Conservation (phyloP, 2,797 vertebrate species). For the Phataginus tricuspis region DNA sequence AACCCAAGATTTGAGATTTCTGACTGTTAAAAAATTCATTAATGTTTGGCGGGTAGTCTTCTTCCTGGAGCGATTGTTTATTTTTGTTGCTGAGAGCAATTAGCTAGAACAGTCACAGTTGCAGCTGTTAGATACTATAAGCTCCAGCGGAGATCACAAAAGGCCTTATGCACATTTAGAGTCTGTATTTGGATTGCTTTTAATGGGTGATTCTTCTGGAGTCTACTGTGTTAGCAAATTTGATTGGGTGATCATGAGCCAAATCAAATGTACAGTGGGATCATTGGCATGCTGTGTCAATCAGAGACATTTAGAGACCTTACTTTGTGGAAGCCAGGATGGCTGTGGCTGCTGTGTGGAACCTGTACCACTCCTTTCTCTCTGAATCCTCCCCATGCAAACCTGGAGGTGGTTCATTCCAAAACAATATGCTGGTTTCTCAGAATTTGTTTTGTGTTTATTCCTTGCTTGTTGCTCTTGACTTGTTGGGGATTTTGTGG, state of each 20-base stretch:
- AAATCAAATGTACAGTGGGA: constrained; percentile 38
- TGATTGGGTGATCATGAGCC: constrained; percentile 36
- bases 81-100: constrained; percentile 84
- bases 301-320: constrained; percentile 39
- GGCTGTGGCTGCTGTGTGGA: background rate
- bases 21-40: constrained; percentile 81
- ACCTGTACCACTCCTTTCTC: background rate
- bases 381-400: background rate
- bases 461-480: constrained; percentile 42
- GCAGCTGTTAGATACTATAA: constrained; percentile 82
- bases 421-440: constrained; percentile 11
- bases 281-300: background rate
- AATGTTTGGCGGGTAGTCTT: constrained; percentile 82
- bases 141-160: constrained; percentile 80
- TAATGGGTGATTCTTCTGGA: constrained; percentile 67
- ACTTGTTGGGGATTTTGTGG: constrained; percentile 29
- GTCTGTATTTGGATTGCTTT: constrained; percentile 77
- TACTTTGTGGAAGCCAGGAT: background rate
- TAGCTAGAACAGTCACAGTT: constrained; percentile 82
- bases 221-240: constrained; percentile 52
- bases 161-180: constrained; percentile 80
- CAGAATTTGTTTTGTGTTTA: background rate
- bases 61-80: constrained; percentile 83
- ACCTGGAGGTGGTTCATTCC: background rate
- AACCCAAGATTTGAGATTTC: constrained; percentile 60